phyloP scores from a whole-genome alignment of 2,797 vertebrate species.

The Xenopus petersii region DNA sequence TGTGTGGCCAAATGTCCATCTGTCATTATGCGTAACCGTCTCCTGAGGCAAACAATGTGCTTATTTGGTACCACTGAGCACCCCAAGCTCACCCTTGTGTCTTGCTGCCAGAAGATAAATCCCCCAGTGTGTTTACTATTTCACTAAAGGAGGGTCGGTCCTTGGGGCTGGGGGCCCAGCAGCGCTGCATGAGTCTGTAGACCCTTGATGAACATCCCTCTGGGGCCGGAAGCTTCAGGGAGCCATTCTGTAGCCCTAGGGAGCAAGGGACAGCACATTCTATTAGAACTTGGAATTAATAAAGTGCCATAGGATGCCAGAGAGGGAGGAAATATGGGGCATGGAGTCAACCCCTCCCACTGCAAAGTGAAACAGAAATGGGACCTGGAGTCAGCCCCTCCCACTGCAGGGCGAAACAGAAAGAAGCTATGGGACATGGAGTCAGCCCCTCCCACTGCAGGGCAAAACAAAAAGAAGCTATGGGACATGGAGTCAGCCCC shows the following conservation, averaged over 20 bases:
- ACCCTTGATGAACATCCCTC: slow-evolving; percentile 87
- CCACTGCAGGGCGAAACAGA: neutral
- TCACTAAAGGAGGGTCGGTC: slow-evolving; percentile 93
- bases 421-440: neutral
- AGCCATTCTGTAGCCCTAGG: slow-evolving; percentile 81
- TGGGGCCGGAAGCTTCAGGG: slow-evolving; percentile 75
- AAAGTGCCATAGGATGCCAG: too few relatives aligned
- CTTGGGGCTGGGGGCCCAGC: slow-evolving; percentile 88
- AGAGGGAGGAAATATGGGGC: neutral
- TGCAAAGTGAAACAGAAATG: neutral
- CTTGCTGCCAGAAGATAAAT: slow-evolving; percentile 84
- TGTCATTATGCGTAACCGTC: neutral
- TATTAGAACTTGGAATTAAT: neutral
- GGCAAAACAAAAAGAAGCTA: neutral
- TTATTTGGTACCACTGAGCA: neutral
- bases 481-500: neutral
- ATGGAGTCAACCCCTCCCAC: neutral
- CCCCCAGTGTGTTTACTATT: slow-evolving; percentile 77
- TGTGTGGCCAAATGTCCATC: neutral
- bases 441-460: neutral
- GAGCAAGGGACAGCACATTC: too few relatives aligned
- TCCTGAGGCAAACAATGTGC: slow-evolving; percentile 8
- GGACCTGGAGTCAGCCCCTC: neutral
- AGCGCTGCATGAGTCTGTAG: slow-evolving; percentile 88
- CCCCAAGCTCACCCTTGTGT: slow-evolving; percentile 67